A percentile compares a stretch with the other conserved stretches of the same genome.
Conservation (phyloP, 2,113 vertebrate species). For the Brachypteracias leptosomus region DNA sequence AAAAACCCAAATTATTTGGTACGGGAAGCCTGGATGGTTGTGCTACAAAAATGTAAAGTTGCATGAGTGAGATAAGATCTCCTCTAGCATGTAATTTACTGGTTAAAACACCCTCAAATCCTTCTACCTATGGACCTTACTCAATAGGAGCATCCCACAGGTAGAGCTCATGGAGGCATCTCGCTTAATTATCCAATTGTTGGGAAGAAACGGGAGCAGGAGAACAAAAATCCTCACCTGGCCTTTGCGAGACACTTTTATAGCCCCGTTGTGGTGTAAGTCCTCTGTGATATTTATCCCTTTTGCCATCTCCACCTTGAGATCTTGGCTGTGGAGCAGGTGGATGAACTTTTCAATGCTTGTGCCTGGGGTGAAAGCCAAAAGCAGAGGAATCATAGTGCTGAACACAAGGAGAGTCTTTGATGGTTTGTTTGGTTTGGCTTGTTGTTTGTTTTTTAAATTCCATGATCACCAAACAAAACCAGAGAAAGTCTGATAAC, state of each 20-base stretch:
- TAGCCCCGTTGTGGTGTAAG: conserved; percentile 84
- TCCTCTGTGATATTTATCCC: conserved; percentile 77
- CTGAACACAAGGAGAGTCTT: neutral
- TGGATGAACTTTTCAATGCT: conserved; percentile 84
- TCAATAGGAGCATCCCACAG: too few species aligned
- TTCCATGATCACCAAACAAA: neutral
- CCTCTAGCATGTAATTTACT: neutral
- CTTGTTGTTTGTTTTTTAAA: too few species aligned
- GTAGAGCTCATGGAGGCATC: neutral
- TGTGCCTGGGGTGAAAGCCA: conserved; percentile 68
- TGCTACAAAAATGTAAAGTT: neutral
- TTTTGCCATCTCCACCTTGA: conserved; percentile 81
- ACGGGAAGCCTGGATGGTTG: neutral
- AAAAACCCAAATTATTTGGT: neutral
- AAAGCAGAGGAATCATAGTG: neutral
- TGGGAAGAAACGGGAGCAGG: neutral
- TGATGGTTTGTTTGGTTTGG: neutral
- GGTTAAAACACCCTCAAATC: neutral
- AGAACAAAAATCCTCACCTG: conserved; percentile 73
- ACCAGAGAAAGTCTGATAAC: neutral
- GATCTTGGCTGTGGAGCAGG: conserved; percentile 80
- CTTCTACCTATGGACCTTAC: neutral
- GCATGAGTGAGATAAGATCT: neutral
- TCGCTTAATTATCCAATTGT: neutral
- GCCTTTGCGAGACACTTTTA: conserved; percentile 78